Percentiles rank a stretch among this genome's conserved stretches.
These are phyloP conservation scores for Notamacropus eugenii DNA, from an alignment of 2,797 vertebrate genomes.

Conservation along the genomic window DNA sequence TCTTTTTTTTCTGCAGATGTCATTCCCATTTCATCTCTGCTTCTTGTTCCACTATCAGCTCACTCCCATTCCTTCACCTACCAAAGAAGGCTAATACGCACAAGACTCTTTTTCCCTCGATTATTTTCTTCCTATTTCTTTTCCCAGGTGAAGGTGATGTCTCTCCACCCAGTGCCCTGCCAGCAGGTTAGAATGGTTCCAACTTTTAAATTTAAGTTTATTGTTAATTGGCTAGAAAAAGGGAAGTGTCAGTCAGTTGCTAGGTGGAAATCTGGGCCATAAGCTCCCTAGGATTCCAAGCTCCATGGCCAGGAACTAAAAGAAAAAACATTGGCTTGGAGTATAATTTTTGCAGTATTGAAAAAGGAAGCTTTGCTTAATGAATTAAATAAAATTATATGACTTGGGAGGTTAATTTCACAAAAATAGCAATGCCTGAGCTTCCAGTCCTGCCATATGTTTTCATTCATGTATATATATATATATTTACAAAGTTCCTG, in stretches of 20 bases:
- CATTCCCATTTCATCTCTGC: constrained; percentile 60
- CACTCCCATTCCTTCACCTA: not conserved
- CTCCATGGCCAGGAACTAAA: not conserved
- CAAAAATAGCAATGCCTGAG: not conserved
- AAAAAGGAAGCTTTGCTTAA: constrained; percentile 17
- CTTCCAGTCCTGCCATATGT: constrained; percentile 26
- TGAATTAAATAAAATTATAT: constrained; percentile 50
- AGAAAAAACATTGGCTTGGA: constrained; percentile 32
- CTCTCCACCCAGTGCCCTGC: constrained; percentile 82
- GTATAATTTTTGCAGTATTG: not conserved
- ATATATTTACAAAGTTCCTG: constrained; percentile 43
- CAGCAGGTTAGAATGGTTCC: constrained; percentile 87
- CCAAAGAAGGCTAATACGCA: constrained; percentile 69
- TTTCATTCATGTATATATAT: not conserved
- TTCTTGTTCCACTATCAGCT: constrained; percentile 39
- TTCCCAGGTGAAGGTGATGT: constrained; percentile 89
- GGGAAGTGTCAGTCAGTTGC: not conserved
- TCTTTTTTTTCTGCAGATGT: constrained; percentile 83
- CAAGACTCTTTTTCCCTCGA: constrained; percentile 77
- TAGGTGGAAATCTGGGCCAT: not conserved
- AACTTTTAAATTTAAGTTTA: constrained; percentile 42
- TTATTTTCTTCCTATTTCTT: constrained; percentile 84
- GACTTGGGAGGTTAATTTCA: constrained; percentile 34
- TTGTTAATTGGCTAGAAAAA: not conserved
- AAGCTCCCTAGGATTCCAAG: not conserved